A percentile compares a stretch with the other conserved stretches of the same genome.
Evolutionary conservation across 2,888 invertebrate genomes (phyloP).

Genomic region (Polietes domitor): DNA sequence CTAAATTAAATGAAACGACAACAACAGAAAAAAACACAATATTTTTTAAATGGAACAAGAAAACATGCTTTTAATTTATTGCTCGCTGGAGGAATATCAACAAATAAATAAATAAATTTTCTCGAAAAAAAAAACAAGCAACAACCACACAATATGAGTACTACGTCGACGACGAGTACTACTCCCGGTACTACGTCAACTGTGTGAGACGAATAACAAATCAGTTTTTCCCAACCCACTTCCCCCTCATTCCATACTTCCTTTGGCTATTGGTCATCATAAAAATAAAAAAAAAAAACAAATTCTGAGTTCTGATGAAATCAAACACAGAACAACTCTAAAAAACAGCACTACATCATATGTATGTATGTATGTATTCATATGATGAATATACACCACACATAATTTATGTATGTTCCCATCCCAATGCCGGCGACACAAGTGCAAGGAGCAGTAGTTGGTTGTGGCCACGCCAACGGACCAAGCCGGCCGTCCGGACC

Average conservation of each 20-base stretch:
- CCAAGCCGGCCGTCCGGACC: background rate
- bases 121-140: background rate
- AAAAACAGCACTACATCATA: background rate
- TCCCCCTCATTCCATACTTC: background rate
- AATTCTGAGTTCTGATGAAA: background rate
- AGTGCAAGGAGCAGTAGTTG: background rate
- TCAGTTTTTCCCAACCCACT: slow-evolving; percentile 21
- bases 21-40: background rate
- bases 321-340: background rate
- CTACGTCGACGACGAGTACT: background rate
- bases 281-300: background rate
- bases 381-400: background rate
- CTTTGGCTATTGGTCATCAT: background rate
- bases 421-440: background rate
- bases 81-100: slow-evolving; percentile 4
- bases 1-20: background rate
- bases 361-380: background rate
- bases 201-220: slow-evolving; percentile 64
- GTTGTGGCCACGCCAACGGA: background rate
- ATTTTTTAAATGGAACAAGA: background rate
- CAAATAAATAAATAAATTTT: slow-evolving; percentile 4
- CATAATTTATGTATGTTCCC: slow-evolving; percentile 20
- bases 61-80: background rate
- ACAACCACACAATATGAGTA: background rate
- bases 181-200: slow-evolving; percentile 45